Evolutionary conservation across 2,888 invertebrate genomes (phyloP).

Genomic region (Pseudococcus longispinus): DNA sequence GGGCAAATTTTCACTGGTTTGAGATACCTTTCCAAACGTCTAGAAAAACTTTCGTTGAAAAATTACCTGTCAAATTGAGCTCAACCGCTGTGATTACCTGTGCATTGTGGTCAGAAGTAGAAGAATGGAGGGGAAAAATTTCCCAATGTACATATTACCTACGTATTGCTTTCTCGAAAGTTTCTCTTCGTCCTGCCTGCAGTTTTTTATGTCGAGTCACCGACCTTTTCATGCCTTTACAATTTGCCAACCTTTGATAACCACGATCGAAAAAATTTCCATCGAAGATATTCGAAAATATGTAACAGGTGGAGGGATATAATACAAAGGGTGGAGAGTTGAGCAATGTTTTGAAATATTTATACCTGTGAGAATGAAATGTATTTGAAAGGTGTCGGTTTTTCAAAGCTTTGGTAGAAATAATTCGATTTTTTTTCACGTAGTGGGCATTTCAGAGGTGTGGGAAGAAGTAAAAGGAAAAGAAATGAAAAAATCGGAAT

Average conservation of each 20-base stretch:
- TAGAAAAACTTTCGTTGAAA: neutral
- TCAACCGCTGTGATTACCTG: neutral
- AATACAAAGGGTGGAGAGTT: neutral
- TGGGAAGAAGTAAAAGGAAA: neutral
- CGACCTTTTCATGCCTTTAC: neutral
- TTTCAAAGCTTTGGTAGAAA: too few relatives aligned
- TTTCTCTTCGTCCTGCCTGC: neutral
- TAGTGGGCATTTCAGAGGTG: neutral
- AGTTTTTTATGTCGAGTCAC: neutral
- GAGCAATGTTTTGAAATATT: neutral
- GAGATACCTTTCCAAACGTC: neutral
- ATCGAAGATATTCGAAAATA: neutral
- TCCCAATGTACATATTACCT: neutral
- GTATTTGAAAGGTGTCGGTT: too few relatives aligned
- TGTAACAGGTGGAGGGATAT: neutral
- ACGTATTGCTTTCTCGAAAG: neutral
- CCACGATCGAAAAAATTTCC: neutral
- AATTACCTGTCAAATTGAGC: neutral
- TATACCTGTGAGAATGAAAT: too few relatives aligned
- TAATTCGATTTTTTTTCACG: neutral
- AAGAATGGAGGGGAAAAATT: neutral
- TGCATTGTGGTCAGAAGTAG: neutral
- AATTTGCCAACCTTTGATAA: neutral
- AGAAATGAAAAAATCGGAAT: too few relatives aligned
- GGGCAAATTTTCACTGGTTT: neutral